Evolutionary conservation across 2,113 vertebrate species (phyloP).

Genomic region (Cranoglanis bouderius): DNA sequence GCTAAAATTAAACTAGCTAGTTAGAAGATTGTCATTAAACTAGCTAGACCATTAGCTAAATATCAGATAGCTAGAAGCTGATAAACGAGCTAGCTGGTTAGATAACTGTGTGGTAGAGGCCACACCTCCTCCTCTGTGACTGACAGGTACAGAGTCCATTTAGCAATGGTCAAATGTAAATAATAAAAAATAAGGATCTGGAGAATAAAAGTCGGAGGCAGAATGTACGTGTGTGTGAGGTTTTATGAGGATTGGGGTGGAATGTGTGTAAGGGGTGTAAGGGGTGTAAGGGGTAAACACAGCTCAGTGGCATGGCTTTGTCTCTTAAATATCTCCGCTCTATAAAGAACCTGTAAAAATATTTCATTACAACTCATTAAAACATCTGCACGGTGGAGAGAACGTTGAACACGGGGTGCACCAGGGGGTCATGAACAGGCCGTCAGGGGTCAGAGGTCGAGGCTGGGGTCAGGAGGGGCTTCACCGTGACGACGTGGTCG

Average conservation of each 20-base stretch:
- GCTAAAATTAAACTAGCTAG: not conserved
- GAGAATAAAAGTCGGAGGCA: not conserved
- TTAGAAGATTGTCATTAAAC: not conserved
- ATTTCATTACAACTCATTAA: constrained; percentile 78
- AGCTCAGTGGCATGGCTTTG: constrained; percentile 72
- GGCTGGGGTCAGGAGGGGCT: not conserved
- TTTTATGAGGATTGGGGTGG: not conserved
- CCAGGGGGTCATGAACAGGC: not conserved
- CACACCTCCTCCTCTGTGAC: not conserved
- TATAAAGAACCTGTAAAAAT: constrained; percentile 81
- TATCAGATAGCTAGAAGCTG: not conserved
- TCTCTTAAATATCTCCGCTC: constrained; percentile 78
- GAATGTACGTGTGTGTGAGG: not conserved
- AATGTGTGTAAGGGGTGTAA: constrained; percentile 60
- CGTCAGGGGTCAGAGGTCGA: not conserved
- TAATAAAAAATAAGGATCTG: not conserved
- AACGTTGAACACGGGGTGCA: not conserved
- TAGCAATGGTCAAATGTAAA: not conserved
- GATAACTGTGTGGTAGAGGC: not conserved
- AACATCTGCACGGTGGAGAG: constrained; percentile 65
- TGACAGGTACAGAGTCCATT: not conserved
- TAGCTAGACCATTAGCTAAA: not conserved
- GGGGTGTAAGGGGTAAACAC: constrained; percentile 72
- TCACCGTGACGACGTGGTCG: constrained; percentile 79
- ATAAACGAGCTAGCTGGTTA: not conserved